Conservation (phyloP, 2,797 vertebrate genomes). For the Podargus strigoides region DNA sequence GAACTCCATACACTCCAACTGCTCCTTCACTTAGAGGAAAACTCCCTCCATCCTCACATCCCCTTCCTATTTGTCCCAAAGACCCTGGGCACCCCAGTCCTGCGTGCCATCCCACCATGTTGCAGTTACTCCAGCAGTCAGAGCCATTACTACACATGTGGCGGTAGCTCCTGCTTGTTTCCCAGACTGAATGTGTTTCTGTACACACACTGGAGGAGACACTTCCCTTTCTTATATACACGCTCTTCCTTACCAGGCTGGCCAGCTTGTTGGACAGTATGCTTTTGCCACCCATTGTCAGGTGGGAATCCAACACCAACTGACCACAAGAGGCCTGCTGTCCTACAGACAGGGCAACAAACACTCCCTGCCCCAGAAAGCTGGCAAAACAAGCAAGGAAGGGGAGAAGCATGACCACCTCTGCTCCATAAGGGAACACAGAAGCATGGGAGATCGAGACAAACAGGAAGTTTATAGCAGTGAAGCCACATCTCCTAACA, state of each 20-base stretch:
- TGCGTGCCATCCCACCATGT: rapidly evolving
- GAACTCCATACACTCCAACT: neutral
- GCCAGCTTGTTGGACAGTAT: neutral
- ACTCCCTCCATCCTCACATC: neutral
- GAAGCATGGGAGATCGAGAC: neutral
- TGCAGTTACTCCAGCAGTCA: neutral
- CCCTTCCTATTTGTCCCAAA: neutral
- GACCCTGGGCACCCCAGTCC: neutral
- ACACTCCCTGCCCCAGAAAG: neutral
- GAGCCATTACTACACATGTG: rapidly evolving
- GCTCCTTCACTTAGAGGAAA: neutral
- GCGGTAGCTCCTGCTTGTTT: neutral
- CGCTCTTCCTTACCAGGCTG: neutral
- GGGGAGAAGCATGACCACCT: neutral
- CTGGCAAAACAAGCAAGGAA: neutral
- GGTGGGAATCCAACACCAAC: neutral
- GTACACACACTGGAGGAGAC: neutral
- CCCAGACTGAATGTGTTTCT: neutral
- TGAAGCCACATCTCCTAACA: neutral
- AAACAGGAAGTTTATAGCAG: neutral
- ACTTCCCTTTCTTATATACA: neutral
- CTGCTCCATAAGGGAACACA: neutral
- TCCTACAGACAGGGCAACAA: neutral
- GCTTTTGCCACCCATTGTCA: neutral
- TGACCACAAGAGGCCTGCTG: neutral